Evolutionary conservation across 2,888 invertebrate genomes (phyloP), one percentile per base, ranked within the genome.

Genomic region (Ischnus inquisitorius): DNA sequence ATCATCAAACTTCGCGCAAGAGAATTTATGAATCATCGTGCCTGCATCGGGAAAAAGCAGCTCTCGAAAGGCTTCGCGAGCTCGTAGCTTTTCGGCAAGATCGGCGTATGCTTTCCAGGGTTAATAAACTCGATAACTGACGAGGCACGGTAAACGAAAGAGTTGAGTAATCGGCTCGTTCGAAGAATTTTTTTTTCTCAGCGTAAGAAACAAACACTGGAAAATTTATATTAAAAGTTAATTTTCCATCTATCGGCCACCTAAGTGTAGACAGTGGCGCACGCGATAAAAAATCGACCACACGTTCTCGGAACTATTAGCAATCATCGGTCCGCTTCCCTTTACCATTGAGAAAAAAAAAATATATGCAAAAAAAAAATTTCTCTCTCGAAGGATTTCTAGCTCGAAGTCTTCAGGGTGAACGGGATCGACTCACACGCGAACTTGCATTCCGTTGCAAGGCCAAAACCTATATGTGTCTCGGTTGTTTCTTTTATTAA

Each of bases 341-440:
- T 62, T 68, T 79, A 60, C 46, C 83, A 25, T 46, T 46, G 46
- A 14, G 82, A 34, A 34, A 34, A 34, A 5, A 34, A 34, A 34
- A 76, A 72, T 67, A 68, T 43, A n/a, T n/a, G n/a, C n/a, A n/a
- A n/a, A n/a, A 60, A 67, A 46, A 62, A 74, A 67, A 48, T 67
- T 67, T 46, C 67, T 46, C 39, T 46, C 79, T 79, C 64, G 54
- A 74, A 78, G 68, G 72, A 82, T 16, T 43, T 79, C 75, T 60
- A 67, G 43, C 5, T 48, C 77, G 82, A 34, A 16, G 64, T 79
- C 43, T 54, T 83, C 80, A 83, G 76, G 83, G 83, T 80, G 65
- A 80, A 46, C 83, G 54, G 67, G 83, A 71, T 79, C 62, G 22
- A 46, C 28, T 48, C 62, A 43, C 64, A 54, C 79, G 54, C 71